These are phyloP conservation scores for Myotis yumanensis DNA, from an alignment of 2,113 vertebrate species.

Conservation along the genomic window DNA sequence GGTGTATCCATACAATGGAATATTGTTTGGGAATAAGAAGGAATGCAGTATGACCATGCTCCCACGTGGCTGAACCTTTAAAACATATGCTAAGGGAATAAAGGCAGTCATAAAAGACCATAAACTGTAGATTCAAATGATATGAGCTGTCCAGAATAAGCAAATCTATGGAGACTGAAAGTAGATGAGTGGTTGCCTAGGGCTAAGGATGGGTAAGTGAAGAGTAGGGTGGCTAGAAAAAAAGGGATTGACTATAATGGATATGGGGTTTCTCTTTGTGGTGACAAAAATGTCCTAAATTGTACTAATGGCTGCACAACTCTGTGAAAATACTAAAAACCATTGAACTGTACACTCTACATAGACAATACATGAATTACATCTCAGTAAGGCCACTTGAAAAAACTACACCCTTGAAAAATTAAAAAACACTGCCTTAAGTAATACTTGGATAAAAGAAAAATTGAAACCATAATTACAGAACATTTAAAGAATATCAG, in stretches of 20 bases:
- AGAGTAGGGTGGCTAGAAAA: background rate
- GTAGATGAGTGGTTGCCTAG: background rate
- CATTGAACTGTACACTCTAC: background rate
- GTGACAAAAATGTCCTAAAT: background rate
- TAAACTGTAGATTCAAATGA: background rate
- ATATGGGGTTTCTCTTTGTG: background rate
- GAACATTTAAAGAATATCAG: background rate
- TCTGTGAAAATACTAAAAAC: background rate
- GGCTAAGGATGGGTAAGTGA: no score
- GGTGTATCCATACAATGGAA: background rate
- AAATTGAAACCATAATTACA: conserved; percentile 10
- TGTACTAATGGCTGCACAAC: background rate
- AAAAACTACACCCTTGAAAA: background rate
- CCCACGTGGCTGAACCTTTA: background rate
- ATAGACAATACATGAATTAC: background rate
- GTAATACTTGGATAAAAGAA: conserved; percentile 27
- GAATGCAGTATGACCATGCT: background rate
- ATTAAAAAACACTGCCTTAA: background rate
- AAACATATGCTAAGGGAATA: background rate
- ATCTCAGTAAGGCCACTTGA: conserved; percentile 4
- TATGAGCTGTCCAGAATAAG: background rate
- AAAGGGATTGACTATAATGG: background rate
- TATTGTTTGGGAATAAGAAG: background rate
- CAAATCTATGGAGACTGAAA: background rate
- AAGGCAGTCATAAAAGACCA: background rate